Evolutionary conservation across 2,113 vertebrate species (phyloP), one percentile per base, ranked within the genome.

Genomic region (Cromileptes altivelis): DNA sequence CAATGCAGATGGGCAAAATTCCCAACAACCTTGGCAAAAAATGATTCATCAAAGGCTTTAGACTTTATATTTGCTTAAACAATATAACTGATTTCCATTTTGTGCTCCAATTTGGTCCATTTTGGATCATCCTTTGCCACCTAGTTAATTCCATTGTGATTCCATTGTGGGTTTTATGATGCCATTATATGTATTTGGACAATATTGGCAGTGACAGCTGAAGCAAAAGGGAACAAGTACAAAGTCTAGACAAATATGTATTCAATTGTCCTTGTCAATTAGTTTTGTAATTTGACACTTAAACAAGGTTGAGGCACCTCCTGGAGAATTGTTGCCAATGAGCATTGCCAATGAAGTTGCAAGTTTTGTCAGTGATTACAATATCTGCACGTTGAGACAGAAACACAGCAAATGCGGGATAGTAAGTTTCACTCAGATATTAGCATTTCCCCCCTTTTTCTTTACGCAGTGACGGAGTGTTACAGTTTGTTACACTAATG

Each of bases 331-430:
- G 78, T 63, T 86, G 79, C 69, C 73, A 45, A 7, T 64, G 19
- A 83, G 64, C 67, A 57, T 78, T 86, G 84, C 70, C 88, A 18
- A 62, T 53, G 18, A 70, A 55, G 68, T 55, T 70, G 68, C 68
- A 55, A 70, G 68, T 70, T 23, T 55, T n/a, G 21, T 70, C 68
- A 33, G 58, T 61, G 17, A 62, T 62, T 37, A 62, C 18, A 37
- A 37, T 21, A 18, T 70, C 12, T 88, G 78, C 47, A 84, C 76
- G 69, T 74, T 72, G 84, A 86, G 84, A 85, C 42, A 87, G 88
- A 92, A 92, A 91, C 90, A 94, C 87, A 87, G 74, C 6, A 73
- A 83, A 52, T 75, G 57, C 55, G 84, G 70, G n/a, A 81, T 76
- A 63, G 60, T 58, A 37, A 63, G 11, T 19, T 9, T 42, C 23